A percentile compares a stretch with the other conserved stretches of the same genome.
phyloP scores from a whole-genome alignment of 2,113 vertebrate species.

The Pholis gunnellus region DNA sequence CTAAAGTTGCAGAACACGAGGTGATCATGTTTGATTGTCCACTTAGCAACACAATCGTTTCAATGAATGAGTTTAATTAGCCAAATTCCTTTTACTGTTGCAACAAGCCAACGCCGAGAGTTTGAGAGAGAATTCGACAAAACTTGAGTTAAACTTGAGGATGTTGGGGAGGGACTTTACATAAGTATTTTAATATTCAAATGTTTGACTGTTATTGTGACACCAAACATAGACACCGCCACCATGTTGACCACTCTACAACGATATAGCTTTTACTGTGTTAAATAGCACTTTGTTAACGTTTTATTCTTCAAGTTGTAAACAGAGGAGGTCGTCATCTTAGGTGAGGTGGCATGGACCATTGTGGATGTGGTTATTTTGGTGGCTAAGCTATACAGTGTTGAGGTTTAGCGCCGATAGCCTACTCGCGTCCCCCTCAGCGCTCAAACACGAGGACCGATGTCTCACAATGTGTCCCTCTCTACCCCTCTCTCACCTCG shows the following conservation, averaged over 20 bases:
- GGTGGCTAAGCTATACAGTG: background rate
- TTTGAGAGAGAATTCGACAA: background rate
- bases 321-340: background rate
- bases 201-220: background rate
- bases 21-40: background rate
- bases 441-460: background rate
- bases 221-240: background rate
- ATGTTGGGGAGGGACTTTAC: background rate
- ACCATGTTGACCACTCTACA: background rate
- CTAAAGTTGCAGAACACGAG: background rate
- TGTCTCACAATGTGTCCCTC: background rate
- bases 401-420: background rate
- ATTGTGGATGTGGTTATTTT: background rate
- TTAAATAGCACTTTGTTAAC: background rate
- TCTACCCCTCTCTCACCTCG: constrained; percentile 85
- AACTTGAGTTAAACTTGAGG: background rate
- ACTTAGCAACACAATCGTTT: background rate
- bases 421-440: background rate
- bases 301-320: background rate
- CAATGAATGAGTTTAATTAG: background rate
- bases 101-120: background rate
- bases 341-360: background rate
- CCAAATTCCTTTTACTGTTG: background rate
- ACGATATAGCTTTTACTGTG: background rate
- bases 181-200: background rate